Base-by-base conservation (phyloP, 2,888 invertebrate species). In the Drosophila borealis region DNA sequence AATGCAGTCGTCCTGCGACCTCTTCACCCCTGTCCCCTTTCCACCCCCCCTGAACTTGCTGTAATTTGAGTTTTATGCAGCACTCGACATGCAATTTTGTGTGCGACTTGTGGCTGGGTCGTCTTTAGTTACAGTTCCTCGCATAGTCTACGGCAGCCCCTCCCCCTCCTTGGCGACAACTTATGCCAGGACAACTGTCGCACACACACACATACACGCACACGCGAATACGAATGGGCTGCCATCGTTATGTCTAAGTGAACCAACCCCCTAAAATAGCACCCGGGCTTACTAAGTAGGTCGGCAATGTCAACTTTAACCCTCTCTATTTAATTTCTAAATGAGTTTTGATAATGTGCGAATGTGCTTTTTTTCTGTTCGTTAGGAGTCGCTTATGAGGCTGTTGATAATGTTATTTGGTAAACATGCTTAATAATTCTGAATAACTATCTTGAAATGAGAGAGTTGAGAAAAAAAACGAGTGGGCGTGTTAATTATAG, bases 81-180 rank as follows among this genome's bases (percentile, higher is more conserved):
- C 73, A 65, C 73, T 82, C 71, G 88, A 79, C 82, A 79, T 81
- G 85, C 88, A 82, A 84, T 88, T 82, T 78, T 67, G 68, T 84
- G 64, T 63, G 74, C 65, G 57, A 69, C 68, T 64, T 71, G 67
- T 66, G 55, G 55, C 59, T 46, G 48, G 25, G 37, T 53, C 64
- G 75, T 66, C 63, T 84, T 85, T 64, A 78, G 81, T 88, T 81
- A 72, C 88, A 84, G 63, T 53, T 65, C 14, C 34, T 14, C 19
- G 29, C 29, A 25, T 2, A 2, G 25, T 25, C 25, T 25, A 25
- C 25, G 25, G 8, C 25, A 25, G 25, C 25, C 5, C 25, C 25
- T 25, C 6, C 29, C 29, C 2, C 29, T 29, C 29, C 29, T 29
- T 59, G 55, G 55, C 55, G 41, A 4, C 63, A 57, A 63, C 49